Evolutionary conservation across 2,888 invertebrate species (phyloP), one percentile per base, ranked within the genome.

Genomic region (Andrena haemorrhoa): DNA sequence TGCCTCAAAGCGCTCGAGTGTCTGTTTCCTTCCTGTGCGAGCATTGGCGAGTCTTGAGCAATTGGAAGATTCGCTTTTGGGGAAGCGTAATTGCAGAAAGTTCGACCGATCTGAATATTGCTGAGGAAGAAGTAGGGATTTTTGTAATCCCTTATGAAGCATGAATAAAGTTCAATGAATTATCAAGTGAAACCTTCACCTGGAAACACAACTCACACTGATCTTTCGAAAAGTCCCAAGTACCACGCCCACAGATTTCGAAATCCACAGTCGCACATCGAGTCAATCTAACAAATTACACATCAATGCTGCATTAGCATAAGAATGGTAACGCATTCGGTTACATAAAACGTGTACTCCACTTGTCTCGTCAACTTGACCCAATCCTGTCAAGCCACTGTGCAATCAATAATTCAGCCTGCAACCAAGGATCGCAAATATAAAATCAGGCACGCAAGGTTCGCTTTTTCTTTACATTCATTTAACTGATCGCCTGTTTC

Each of bases 1-100:
- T 2, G 29, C 16, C n/a, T n/a, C 58, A 1, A 56, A 20, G 12
- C 26, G 16, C 29, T 58, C 58, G 26, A 58, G 58, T 29, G 58
- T 58, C 6, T 0, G 58, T 58, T 58, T 58, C 58, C 58, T 58
- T 53, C 53, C 53, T 53, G 53, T 53, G 53, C 53, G 8, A 53
- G 8, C 8, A 20, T 53, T 8, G 3, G 20, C n/a, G 53, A 53
- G 53, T 20, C 53, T 53, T 53, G 20, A 20, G 20, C 20, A 53
- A 53, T 53, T 53, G 53, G 20, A 53, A 8, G 20, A 53, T 53
- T 53, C 20, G 3, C 7, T 53, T 20, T 53, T 20, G 53, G 53
- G 7, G 53, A 53, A 20, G 53, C 20, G 20, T 7, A 20, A 53
- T 8, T 2, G 53, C 53, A 53, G 20, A 53, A n/a, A 53, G 20